Base-by-base conservation (phyloP, 2,888 invertebrate species). In the Heliconius ethilla region DNA sequence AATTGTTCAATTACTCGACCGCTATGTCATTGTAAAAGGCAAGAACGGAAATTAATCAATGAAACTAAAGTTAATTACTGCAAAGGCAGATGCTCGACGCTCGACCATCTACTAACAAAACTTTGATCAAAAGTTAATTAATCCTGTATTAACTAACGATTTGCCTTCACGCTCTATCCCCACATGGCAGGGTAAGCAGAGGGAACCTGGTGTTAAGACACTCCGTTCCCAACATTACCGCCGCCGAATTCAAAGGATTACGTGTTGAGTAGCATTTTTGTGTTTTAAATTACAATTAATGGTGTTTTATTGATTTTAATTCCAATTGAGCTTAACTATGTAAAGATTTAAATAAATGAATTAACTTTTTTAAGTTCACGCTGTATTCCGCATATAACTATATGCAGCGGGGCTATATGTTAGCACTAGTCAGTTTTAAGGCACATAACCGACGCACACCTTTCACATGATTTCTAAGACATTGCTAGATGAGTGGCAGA, bases 61-160 rank as follows among this genome's bases (percentile, higher is more conserved):
- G 51, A 33, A 25, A 18, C 55, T 15, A 33, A 33, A 72, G n/a
- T 55, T 72, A 74, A 74, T 74, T 40, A 37, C n/a, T 74, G 74
- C 45, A 74, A 22, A 10, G 74, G 29, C 74, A 74, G 74, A 74
- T 74, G 74, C 65, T 74, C 62, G 40, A 45, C 13, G 74, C 65
- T 74, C 62, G 40, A 65, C 63, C 74, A 74, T 40, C 74, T 74
- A 63, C 63, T 25, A 63, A 63, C 27, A 40, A 22, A 37, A n/a
- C n/a, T 22, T 29, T 55, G 22, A 55, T 55, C 22, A 55, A 51
- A 10, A 33, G 29, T 45, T 22, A 33, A 70, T 55, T 55, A 55
- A 70, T 51, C 29, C 2, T 27, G 27, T 27, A 51, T 51, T 63
- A 15, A 18, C 5, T 27, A n/a, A 62, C n/a, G 7, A 63, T 27